These are phyloP conservation scores for Hecatera dysodea DNA, from an alignment of 2,888 invertebrate genomes.

Conservation along the genomic window DNA sequence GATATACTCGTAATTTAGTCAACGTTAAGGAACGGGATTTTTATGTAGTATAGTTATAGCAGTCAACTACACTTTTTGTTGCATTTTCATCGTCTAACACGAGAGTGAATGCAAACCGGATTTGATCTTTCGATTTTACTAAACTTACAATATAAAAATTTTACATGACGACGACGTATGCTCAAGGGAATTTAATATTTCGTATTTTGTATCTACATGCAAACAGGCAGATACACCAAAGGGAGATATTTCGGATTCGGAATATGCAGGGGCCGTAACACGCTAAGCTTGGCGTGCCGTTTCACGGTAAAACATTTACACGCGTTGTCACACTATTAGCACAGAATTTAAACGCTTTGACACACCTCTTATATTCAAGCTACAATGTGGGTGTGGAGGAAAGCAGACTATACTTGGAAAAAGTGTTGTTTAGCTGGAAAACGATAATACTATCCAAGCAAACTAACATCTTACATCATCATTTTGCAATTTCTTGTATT, in stretches of 20 bases:
- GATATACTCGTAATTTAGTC: background rate
- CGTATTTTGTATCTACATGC: constrained; percentile 1
- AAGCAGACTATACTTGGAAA: background rate
- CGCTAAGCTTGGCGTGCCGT: constrained; percentile 35
- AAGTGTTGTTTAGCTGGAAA: background rate
- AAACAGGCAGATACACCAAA: constrained; percentile 34
- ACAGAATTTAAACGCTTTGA: constrained; percentile 34
- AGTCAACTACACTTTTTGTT: no score
- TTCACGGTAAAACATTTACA: constrained; percentile 46
- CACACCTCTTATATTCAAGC: constrained; percentile 32
- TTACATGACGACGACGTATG: background rate
- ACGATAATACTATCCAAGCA: background rate
- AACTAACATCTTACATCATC: no score
- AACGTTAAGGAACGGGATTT: no score
- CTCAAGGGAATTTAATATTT: background rate
- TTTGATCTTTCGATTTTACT: background rate
- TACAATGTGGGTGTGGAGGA: background rate
- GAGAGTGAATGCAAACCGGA: background rate
- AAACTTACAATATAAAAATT: background rate
- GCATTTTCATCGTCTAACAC: background rate
- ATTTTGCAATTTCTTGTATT: background rate
- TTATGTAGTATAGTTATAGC: no score
- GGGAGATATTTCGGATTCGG: constrained; percentile 39
- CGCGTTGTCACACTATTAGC: constrained; percentile 46
- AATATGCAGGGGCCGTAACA: constrained; percentile 29